Base-by-base conservation (phyloP, 2,797 vertebrate genomes). In the Okamejei kenojei region DNA sequence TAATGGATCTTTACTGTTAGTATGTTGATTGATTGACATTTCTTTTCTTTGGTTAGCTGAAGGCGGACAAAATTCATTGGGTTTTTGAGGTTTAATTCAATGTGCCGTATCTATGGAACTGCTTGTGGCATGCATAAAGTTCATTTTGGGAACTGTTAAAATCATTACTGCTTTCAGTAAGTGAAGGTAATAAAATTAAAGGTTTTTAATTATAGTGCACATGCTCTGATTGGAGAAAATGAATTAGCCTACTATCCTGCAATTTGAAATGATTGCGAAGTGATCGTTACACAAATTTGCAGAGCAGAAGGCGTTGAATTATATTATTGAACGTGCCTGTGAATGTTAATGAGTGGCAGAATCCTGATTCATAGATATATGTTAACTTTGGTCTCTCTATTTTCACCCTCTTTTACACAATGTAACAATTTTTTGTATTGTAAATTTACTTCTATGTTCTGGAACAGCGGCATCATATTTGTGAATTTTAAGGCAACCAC, bases 21-120 rank as follows among this genome's bases (percentile, higher is more conserved):
- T 45, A 35, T 45, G 38, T 73, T 91, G 88, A 82, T 84, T 84
- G 81, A 74, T 45, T 73, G 65, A 45, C 90, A 92, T 26, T 92
- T 74, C 26, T 26, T 81, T 54, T 81, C 5, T 71, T 92, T 73
- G 65, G 35, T 92, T 74, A 54, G 23, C 73, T 3, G 26, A 92
- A 92, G 71, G 38, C 13, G 1, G 71, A 73, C 68, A 45, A 45
- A 76, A 92, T 76, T 29, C 54, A 92, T 54, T 76, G 38, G 90
- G 9, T 5, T 76, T 92, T 45, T 45, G 23, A 92, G 13, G 8
- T 76, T 71, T 92, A 76, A 92, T 92, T 74, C 65, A 76, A 3
- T 73, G n/a, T 71, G 86, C 65, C 63, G 68, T 35, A 91, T 11
- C 86, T 45, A 54, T 21, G 32, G 5, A 19, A 35, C 35, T 73